Percentiles rank a stretch among this genome's conserved stretches.
phyloP scores from a whole-genome alignment of 2,113 vertebrate species.

The Neogobius melanostomus region DNA sequence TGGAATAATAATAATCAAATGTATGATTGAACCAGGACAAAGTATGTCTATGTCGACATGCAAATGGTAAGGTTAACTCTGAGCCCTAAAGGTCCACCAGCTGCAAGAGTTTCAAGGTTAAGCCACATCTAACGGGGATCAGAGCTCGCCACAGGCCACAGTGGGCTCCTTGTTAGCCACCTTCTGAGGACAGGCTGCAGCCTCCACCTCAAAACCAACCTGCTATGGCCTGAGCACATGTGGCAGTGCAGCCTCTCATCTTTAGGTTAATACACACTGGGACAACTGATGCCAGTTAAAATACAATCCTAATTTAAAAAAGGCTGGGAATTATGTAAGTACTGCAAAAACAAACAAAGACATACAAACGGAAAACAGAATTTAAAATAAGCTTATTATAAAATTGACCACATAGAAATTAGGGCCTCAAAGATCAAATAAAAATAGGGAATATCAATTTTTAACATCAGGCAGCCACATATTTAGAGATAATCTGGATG shows the following conservation, averaged over 20 bases:
- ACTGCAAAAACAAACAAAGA: too few species aligned
- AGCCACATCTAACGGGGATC: conserved; percentile 40
- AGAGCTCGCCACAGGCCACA: conserved; percentile 39
- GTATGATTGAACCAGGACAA: background rate
- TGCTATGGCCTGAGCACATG: conserved; percentile 6
- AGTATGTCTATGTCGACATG: background rate
- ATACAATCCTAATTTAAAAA: too few species aligned
- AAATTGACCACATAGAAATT: too few species aligned
- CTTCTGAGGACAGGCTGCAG: conserved; percentile 15
- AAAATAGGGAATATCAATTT: background rate
- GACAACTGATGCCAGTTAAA: background rate
- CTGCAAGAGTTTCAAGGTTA: conserved; percentile 18
- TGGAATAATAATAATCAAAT: background rate
- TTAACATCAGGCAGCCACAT: background rate
- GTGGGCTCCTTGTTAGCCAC: conserved; percentile 5
- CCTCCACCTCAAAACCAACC: conserved; percentile 39
- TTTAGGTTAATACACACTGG: conserved; percentile 7
- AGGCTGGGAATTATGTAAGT: too few species aligned
- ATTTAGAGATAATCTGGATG: conserved; percentile 1
- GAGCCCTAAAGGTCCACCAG: conserved; percentile 8
- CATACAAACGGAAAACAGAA: too few species aligned
- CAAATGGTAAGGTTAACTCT: background rate
- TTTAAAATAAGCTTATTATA: too few species aligned
- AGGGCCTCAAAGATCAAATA: background rate
- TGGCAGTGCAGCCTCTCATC: background rate